Evolutionary conservation across 2,113 vertebrate species (phyloP), one percentile per base, ranked within the genome.

Genomic region (Micronycteris hirsuta): DNA sequence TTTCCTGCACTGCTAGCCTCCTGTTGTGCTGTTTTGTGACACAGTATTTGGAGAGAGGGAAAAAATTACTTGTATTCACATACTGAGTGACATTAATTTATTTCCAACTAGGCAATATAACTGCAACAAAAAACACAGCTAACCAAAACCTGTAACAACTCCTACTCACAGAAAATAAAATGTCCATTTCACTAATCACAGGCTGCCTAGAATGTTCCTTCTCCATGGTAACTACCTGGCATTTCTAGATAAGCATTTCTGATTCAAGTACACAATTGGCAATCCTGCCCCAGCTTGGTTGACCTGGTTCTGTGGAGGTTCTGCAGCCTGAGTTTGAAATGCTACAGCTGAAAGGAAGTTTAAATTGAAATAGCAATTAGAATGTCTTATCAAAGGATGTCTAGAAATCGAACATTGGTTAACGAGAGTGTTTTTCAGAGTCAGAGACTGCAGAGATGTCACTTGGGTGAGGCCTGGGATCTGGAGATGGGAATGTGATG

Each of bases 181-280:
- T 22, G 45, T 80, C 68, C 68, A 28, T 81, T 58, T 91, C 54
- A 80, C 45, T 87, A 71, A 89, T 84, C 90, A 67, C n/a, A 41
- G 7, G 26, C 38, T 67, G 52, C 67, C 67, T 73, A 28, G 63
- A 86, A 70, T 0, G 11, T 20, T 12, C 24, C 36, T 96, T 97
- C 83, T 94, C 95, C 78, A 73, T 77, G 56, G 93, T 38, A 94
- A 97, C 78, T 74, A 91, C 86, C 61, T 94, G 93, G 58, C 76
- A 71, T 65, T 78, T 78, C 70, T 58, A 47, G 94, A 93, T 92
- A 81, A 95, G 87, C 84, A 76, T 95, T 92, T 91, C 52, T 71
- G 58, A 95, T 86, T 92, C 70, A 86, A 95, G 61, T 3, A 67
- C 91, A 89, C 89, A 86, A 47, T 52, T 15, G n/a, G 63, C 31